Evolutionary conservation across 64 coral and sea anemone species (phyloP).

Genomic region (Catalaphyllia jardinei): DNA sequence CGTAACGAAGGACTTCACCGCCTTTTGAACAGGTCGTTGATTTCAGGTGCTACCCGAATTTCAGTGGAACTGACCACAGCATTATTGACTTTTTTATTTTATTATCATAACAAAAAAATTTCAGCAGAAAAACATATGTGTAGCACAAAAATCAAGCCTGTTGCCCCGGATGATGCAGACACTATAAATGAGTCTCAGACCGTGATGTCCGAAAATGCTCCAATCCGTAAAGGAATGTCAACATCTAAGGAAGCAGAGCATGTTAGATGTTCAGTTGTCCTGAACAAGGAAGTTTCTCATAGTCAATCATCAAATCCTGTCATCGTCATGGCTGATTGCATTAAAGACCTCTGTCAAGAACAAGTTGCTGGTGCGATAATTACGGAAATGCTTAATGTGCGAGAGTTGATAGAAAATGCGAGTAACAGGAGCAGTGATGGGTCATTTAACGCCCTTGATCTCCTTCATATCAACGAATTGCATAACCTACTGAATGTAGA

Average conservation of each 20-base stretch:
- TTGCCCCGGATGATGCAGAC: slow-evolving; percentile 1
- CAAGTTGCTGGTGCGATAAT: slow-evolving; percentile 8
- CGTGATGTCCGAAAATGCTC: neutral
- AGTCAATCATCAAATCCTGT: neutral
- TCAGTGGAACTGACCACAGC: no score
- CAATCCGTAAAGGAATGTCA: neutral
- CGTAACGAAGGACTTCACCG: no score
- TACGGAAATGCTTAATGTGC: neutral
- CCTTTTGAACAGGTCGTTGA: no score
- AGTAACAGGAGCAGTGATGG: neutral
- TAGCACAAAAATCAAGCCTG: slow-evolving; percentile 18
- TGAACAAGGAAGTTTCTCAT: neutral
- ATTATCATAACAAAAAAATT: slow-evolving; percentile 51
- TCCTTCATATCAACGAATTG: slow-evolving; percentile 41
- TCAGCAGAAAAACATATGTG: slow-evolving; percentile 26
- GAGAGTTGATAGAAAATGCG: slow-evolving; percentile 4
- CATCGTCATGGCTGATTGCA: slow-evolving; percentile 5
- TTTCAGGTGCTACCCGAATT: no score
- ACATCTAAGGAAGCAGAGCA: neutral
- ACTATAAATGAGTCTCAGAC: no score
- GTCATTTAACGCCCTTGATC: slow-evolving; percentile 34
- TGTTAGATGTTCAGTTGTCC: neutral
- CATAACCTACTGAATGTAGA: slow-evolving; percentile 6
- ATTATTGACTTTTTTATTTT: no score
- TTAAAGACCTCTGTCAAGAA: slow-evolving; percentile 30